Conservation (phyloP, 2,113 vertebrate genomes). For the Propithecus coquereli region DNA sequence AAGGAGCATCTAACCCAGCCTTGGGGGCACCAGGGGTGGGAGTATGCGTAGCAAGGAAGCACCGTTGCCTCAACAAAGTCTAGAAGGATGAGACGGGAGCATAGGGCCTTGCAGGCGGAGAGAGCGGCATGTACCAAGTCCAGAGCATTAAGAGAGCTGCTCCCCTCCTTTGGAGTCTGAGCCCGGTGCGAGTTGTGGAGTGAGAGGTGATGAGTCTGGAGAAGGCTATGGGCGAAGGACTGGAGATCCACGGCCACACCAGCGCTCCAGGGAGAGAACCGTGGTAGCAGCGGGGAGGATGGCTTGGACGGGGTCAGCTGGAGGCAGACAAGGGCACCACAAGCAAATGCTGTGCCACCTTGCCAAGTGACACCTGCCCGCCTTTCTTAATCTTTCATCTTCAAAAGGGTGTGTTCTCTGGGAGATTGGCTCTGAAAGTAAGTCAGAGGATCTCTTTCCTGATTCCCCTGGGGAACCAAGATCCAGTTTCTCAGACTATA, state of each 20-base stretch:
- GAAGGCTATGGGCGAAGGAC: not conserved
- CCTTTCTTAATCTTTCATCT: not conserved
- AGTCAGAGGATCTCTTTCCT: not conserved
- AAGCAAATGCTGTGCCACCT: not conserved
- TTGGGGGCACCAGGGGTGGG: not conserved
- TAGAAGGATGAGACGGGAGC: not conserved
- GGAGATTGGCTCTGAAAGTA: not conserved
- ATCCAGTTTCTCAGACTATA: not conserved
- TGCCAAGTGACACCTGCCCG: not conserved
- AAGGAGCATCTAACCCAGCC: not conserved
- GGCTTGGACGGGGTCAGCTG: not conserved
- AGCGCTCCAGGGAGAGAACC: not conserved
- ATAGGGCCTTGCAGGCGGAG: not conserved
- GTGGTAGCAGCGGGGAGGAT: fast-evolving
- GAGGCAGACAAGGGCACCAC: fast-evolving
- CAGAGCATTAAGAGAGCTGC: not conserved
- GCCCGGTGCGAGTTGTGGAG: not conserved
- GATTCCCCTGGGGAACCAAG: not conserved
- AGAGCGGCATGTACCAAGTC: fast-evolving
- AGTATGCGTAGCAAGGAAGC: not conserved
- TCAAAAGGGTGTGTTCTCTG: not conserved
- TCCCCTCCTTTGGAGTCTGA: not conserved
- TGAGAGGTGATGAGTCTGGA: not conserved
- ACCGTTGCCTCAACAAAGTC: too few species aligned
- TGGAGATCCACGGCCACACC: not conserved